phyloP scores from a whole-genome alignment of 2,797 vertebrate species.

The Melanotaenia pygmaea region DNA sequence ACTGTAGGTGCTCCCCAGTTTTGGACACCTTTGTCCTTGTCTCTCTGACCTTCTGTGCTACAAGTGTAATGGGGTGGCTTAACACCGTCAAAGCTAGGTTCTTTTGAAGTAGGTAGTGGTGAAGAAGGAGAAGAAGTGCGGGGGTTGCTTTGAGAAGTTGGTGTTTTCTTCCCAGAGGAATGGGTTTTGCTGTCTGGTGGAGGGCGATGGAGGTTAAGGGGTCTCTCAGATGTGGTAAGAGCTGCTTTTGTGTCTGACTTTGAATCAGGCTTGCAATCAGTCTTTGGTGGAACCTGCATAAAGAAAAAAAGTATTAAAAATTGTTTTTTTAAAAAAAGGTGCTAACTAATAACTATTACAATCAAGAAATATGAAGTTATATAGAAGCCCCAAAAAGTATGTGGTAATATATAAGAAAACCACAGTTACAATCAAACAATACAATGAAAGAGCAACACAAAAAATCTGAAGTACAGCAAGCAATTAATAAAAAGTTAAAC shows the following conservation, averaged over 20 bases:
- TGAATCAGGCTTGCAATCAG: conserved; percentile 81
- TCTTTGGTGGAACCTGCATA: conserved; percentile 82
- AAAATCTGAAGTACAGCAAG: not conserved
- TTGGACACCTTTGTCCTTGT: conserved; percentile 87
- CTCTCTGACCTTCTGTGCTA: conserved; percentile 76
- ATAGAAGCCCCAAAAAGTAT: not conserved
- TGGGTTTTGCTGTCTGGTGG: conserved; percentile 79
- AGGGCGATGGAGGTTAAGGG: conserved; percentile 83
- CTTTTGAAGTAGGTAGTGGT: conserved; percentile 67
- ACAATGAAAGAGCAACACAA: not conserved
- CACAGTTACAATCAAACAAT: not conserved
- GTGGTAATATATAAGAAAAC: not conserved
- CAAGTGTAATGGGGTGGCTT: conserved; percentile 79
- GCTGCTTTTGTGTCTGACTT: conserved; percentile 79
- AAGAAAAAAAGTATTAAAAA: conserved; percentile 23
- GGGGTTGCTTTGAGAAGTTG: conserved; percentile 66
- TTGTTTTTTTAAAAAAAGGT: not conserved
- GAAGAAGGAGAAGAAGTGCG: conserved; percentile 71
- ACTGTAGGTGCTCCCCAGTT: conserved; percentile 92
- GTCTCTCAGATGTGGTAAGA: conserved; percentile 74
- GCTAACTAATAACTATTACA: too few relatives aligned
- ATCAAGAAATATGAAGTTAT: not conserved
- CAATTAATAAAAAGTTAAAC: too few relatives aligned
- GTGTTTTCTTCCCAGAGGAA: conserved; percentile 82
- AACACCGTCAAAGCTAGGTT: conserved; percentile 74